Evolutionary conservation across 2,888 invertebrate species (phyloP), one percentile per base, ranked within the genome.

Genomic region (Sphaerophoria rueppellii): DNA sequence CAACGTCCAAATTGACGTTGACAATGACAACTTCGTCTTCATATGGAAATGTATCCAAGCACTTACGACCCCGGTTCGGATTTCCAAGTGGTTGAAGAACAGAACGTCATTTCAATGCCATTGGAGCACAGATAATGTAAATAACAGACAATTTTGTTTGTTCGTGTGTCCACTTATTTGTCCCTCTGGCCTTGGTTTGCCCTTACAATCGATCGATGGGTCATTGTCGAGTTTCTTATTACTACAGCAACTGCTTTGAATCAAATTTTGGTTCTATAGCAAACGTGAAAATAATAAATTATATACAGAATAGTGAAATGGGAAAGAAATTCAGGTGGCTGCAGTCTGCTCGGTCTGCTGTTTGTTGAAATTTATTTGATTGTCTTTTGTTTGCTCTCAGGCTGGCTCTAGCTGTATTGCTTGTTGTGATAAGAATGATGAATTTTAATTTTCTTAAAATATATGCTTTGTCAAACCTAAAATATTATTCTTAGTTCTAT

Each of bases 21-120:
- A 24, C 40, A 11, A 40, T 24, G 43, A 24, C 34, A 2, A 67
- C 55, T 43, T 7, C 11, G 52, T 69, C 75, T 76, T 73, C 57
- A 80, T 76, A 85, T 80, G 76, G 76, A 85, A 85, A 85, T 76
- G 76, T 80, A 85, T 85, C 83, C 46, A 69, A 76, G 83, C 71
- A 85, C 76, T 79, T 79, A 50, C 1, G 16, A 9, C 35, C 58
- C 52, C 54, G 55, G 71, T 35, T 65, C n/a, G 50, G 46, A 46
- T 35, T 16, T 65, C 14, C 14, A 14, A 40, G 50, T 54, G 9
- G 40, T 40, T 74, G 61, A 52, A 58, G 73, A 69, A 55, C 58
- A 54, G 37, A 55, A 46, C 34, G 70, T 52, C 50, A 63, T 76
- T 69, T 40, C 46, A 54, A 35, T 77, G 76, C 55, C 67, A 67